Evolutionary conservation across 2,888 invertebrate species (phyloP).

Genomic region (Drosophila birchii): DNA sequence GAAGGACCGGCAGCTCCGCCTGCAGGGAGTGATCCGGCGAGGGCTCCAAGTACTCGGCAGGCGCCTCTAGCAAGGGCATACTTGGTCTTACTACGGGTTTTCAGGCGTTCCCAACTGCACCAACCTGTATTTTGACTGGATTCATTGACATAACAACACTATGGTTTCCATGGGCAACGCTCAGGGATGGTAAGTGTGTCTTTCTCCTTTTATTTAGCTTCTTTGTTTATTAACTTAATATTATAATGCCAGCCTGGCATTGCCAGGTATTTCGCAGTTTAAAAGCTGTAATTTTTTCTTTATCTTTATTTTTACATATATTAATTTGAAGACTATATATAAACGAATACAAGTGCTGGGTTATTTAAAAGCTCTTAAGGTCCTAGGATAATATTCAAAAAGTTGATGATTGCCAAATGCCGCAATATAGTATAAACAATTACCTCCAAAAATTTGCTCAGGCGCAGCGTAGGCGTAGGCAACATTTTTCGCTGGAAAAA

Average conservation of each 20-base stretch:
- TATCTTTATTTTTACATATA: neutral
- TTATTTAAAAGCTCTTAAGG: neutral
- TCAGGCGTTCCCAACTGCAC: neutral
- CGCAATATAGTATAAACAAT: too few relatives aligned
- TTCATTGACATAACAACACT: conserved; percentile 58
- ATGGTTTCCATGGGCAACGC: conserved; percentile 48
- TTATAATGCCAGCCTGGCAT: neutral
- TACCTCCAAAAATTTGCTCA: neutral
- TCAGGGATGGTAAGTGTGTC: neutral
- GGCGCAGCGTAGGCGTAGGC: neutral
- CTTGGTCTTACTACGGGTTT: neutral
- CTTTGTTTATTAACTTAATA: neutral
- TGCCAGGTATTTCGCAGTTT: neutral
- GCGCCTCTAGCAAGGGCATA: conserved; percentile 82
- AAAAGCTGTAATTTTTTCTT: neutral
- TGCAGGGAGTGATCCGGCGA: conserved; percentile 83
- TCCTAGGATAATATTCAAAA: neutral
- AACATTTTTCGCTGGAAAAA: neutral
- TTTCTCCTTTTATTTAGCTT: neutral
- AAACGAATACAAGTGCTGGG: neutral
- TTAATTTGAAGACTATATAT: neutral
- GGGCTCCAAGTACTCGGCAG: conserved; percentile 72
- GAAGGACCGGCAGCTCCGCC: conserved; percentile 62
- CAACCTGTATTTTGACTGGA: conserved; percentile 27
- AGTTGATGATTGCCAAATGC: neutral